Evolutionary conservation across 2,888 invertebrate genomes (phyloP).

Genomic region (Lasioglossum villosulum): DNA sequence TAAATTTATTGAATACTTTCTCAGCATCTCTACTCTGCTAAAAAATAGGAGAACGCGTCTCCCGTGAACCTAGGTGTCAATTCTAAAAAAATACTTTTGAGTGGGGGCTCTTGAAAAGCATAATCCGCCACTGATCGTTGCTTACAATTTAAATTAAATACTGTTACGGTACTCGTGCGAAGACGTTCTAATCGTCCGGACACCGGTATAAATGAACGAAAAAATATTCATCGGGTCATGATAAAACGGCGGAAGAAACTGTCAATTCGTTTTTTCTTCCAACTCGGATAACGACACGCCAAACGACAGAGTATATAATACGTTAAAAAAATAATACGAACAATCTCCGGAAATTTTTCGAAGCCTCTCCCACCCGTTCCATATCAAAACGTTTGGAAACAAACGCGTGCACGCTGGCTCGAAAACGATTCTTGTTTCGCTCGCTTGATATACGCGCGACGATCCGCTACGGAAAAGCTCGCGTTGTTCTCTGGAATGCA

Average conservation of each 20-base stretch:
- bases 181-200: background rate
- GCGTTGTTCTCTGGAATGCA: constrained; percentile 44
- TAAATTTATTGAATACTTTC: background rate
- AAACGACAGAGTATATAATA: background rate
- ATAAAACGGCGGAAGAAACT: constrained; percentile 3
- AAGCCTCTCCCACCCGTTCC: background rate
- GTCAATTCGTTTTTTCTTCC: background rate
- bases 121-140: background rate
- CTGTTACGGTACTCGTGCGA: background rate
- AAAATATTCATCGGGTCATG: background rate
- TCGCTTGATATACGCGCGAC: constrained; percentile 8
- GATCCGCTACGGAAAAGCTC: constrained; percentile 40
- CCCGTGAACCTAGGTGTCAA: background rate
- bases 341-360: background rate
- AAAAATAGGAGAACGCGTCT: background rate
- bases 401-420: constrained; percentile 20
- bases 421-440: constrained; percentile 1
- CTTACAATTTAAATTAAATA: background rate
- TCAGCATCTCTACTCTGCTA: background rate
- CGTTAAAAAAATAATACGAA: constrained; percentile 29
- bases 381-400: background rate
- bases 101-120: background rate
- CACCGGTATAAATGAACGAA: constrained; percentile 8
- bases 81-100: background rate
- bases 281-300: background rate